Evolutionary conservation across 1,140 invertebrate species (phyloP), one percentile per base, ranked within the genome.

Genomic region (Xylocopa sonorina): DNA sequence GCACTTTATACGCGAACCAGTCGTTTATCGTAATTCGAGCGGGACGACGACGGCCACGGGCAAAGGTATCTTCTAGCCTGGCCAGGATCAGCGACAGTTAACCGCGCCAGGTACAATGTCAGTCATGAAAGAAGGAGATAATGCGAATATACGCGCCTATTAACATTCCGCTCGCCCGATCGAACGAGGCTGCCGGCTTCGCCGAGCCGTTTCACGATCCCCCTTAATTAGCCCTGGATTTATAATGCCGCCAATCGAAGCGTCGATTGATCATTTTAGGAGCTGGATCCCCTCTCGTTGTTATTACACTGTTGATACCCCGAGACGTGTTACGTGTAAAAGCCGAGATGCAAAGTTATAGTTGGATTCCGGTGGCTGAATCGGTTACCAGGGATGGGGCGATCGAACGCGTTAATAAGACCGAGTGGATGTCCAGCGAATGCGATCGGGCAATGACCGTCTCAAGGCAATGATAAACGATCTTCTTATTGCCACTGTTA

Each of bases 21-120:
- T 69, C 81, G 71, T 79, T 84, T 64, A 64, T 76, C 66, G 74
- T 72, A 69, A 78, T 41, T 82, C 81, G 81, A 69, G 69, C 75
- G 38, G 34, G 48, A 66, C 27, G n/a, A 66, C 27, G n/a, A 80
- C 41, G 57, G 38, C 10, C 27, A 16, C 32, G 63, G 21, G 18
- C 14, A 43, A 62, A 60, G 21, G 32, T 43, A 21, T n/a, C n/a
- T n/a, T n/a, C n/a, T 63, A 63, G 32, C 9, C 24, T 9, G 5
- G 2, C n/a, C 24, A 53, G 66, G 69, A 71, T 69, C 43, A 48
- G 62, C 62, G 48, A 38, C 32, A 64, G 63, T 53, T 67, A 62
- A 72, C 12, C 68, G 81, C 55, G 43, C 29, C 51, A 34, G 68
- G 21, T 50, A 84, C 53, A 78, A 64, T 78, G 77, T 73, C 77